Conservation (phyloP, 2,888 invertebrate species). For the Pelosia muscerda region DNA sequence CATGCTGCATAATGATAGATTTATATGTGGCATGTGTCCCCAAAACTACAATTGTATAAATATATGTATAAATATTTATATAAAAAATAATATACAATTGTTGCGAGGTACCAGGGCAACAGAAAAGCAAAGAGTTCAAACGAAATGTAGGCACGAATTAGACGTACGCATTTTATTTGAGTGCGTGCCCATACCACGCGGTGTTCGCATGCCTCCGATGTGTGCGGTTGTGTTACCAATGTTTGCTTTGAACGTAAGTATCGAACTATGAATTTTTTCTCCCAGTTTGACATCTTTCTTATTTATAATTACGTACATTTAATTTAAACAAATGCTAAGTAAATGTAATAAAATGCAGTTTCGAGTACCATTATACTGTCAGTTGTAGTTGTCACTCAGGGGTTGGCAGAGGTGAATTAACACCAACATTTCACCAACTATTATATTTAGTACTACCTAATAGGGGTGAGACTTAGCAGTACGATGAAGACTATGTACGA, state of each 20-base stretch:
- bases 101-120: constrained; percentile 39
- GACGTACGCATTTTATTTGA: constrained; percentile 38
- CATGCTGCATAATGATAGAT: too few species aligned
- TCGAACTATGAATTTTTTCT: constrained; percentile 3
- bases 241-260: constrained; percentile 36
- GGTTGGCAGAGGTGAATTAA: too few species aligned
- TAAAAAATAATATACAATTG: constrained; percentile 20
- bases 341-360: neutral
- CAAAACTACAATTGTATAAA: neutral
- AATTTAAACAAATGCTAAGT: neutral
- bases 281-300: neutral
- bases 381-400: too few species aligned
- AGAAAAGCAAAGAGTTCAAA: constrained; percentile 32
- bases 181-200: constrained; percentile 37
- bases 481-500: too few species aligned
- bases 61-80: constrained; percentile 6
- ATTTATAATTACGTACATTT: neutral
- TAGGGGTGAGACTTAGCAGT: too few species aligned
- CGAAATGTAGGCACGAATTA: constrained; percentile 38
- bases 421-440: too few species aligned
- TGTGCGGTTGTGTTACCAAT: constrained; percentile 20
- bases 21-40: too few species aligned
- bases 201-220: constrained; percentile 30
- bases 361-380: neutral
- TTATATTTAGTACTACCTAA: too few species aligned